A percentile compares a stretch with the other conserved stretches of the same genome.
Evolutionary conservation across 2,113 vertebrate species (phyloP).

Genomic region (Bos taurus): ARS-UCD2.0 NC_037338.1:60403501-60404000

Average conservation of each 20-base stretch:
- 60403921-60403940: constrained; percentile 47
- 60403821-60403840: constrained; percentile 61
- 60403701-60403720: constrained; percentile 17
- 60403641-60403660: background rate
- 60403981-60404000: constrained; percentile 26
- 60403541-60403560: background rate
- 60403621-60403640: background rate
- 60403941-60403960: constrained; percentile 72
- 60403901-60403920: constrained; percentile 3
- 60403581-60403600: constrained; percentile 24
- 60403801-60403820: constrained; percentile 61
- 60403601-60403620: constrained; percentile 18
- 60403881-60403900: constrained; percentile 31
- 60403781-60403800: constrained; percentile 74
- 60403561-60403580: background rate
- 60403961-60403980: constrained; percentile 49
- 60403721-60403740: background rate
- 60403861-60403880: constrained; percentile 55
- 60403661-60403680: background rate
- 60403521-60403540: constrained; percentile 5
- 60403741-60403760: background rate
- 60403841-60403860: constrained; percentile 46
- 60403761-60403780: background rate
- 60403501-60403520: constrained; percentile 10
- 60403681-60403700: background rate